Evolutionary conservation across 2,113 vertebrate species (phyloP).

Genomic region (Peromyscus polionotus): DNA sequence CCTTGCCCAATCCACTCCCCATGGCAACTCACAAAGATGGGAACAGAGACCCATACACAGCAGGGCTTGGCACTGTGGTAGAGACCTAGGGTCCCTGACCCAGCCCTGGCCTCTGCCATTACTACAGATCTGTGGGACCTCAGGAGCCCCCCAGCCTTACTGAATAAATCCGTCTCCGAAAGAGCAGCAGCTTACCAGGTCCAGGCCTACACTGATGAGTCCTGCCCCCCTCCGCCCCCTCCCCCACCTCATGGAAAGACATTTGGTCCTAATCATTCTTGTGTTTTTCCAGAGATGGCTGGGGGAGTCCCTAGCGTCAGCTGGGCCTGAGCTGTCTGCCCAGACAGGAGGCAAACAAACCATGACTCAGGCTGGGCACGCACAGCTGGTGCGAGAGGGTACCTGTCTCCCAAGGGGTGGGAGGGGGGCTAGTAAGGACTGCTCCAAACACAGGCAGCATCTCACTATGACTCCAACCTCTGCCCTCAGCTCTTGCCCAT

Average conservation of each 20-base stretch:
- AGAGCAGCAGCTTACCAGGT: neutral
- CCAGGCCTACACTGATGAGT: neutral
- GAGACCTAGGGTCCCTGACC: neutral
- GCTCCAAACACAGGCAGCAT: neutral
- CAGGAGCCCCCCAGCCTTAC: neutral
- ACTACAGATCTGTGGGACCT: neutral
- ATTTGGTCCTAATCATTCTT: slow-evolving; percentile 64
- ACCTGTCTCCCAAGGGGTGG: neutral
- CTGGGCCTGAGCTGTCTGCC: slow-evolving; percentile 57
- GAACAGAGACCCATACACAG: neutral
- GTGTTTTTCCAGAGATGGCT: slow-evolving; percentile 56
- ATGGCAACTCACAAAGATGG: neutral
- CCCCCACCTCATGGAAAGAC: neutral
- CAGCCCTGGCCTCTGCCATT: neutral
- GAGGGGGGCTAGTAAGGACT: neutral
- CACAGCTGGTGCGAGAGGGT: neutral
- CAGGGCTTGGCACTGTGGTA: neutral
- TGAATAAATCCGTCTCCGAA: neutral
- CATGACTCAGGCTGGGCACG: slow-evolving; percentile 61
- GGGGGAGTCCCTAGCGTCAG: slow-evolving; percentile 42
- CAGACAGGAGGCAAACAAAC: slow-evolving; percentile 61
- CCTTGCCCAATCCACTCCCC: neutral
- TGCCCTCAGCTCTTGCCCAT: neutral
- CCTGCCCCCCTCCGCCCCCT: neutral
- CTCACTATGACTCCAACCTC: neutral